phyloP scores from a whole-genome alignment of 2,888 invertebrate genomes.

The Eurytoma adleriae region DNA sequence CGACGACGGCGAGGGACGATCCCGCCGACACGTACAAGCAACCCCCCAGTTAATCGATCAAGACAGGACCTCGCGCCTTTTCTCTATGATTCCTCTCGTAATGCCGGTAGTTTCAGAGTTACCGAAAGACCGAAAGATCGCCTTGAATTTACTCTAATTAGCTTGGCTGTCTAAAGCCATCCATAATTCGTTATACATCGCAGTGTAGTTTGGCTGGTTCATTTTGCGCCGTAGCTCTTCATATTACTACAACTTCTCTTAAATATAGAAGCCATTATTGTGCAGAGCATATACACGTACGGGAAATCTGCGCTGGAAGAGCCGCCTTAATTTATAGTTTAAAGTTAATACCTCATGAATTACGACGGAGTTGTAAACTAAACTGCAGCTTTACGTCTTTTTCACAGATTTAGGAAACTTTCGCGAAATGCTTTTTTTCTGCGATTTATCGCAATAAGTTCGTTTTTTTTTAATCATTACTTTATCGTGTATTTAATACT shows the following conservation, averaged over 20 bases:
- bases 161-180: constrained; percentile 16
- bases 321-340: constrained; percentile 57
- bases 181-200: constrained; percentile 25
- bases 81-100: constrained; percentile 10
- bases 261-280: constrained; percentile 53
- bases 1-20: too few relatives aligned
- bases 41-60: too few relatives aligned
- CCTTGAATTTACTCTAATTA: too few relatives aligned
- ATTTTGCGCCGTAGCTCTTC: constrained; percentile 45
- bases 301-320: constrained; percentile 35
- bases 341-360: constrained; percentile 56
- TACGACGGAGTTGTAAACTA: constrained; percentile 46
- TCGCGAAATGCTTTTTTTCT: constrained; percentile 17
- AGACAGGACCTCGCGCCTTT: too few relatives aligned
- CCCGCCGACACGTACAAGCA: too few relatives aligned
- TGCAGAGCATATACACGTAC: constrained; percentile 25
- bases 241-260: constrained; percentile 31
- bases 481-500: too few relatives aligned
- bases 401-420: constrained; percentile 40
- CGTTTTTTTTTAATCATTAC: neutral
- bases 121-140: too few relatives aligned
- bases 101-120: too few relatives aligned
- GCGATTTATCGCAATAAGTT: constrained; percentile 30
- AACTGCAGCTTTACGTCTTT: constrained; percentile 54
- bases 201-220: constrained; percentile 34